Evolutionary conservation across 2,888 invertebrate genomes (phyloP).

Genomic region (Slavum lentiscoides): DNA sequence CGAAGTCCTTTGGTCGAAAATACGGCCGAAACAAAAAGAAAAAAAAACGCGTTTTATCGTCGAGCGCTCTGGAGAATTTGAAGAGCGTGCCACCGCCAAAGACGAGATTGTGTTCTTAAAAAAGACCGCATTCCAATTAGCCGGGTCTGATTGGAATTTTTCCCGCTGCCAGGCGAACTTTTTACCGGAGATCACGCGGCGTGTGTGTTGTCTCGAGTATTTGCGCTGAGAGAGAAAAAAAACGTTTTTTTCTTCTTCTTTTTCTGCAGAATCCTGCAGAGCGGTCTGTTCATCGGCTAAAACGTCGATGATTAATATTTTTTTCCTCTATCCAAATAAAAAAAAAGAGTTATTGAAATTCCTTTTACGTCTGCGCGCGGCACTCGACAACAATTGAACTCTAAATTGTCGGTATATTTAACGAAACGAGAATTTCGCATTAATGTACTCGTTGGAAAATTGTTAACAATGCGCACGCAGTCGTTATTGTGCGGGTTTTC

Average conservation of each 20-base stretch:
- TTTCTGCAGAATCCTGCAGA: too few relatives aligned
- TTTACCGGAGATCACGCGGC: not conserved
- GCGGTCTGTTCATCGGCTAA: not conserved
- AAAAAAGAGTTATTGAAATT: slow-evolving; percentile 5
- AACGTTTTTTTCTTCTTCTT: not conserved
- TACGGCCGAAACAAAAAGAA: slow-evolving; percentile 25
- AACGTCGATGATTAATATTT: not conserved
- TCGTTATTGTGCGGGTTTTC: not conserved
- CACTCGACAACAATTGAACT: not conserved
- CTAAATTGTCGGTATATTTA: not conserved
- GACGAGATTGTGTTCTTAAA: slow-evolving; percentile 16
- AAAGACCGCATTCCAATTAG: slow-evolving; percentile 48
- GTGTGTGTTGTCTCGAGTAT: not conserved
- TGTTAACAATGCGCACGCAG: not conserved
- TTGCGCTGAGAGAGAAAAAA: not conserved
- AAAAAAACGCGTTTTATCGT: not conserved
- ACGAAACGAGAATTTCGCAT: not conserved
- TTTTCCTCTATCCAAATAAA: not conserved
- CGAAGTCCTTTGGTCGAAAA: slow-evolving; percentile 37
- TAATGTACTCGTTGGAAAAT: slow-evolving; percentile 1
- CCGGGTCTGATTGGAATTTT: slow-evolving; percentile 28
- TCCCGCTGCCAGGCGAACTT: slow-evolving; percentile 3
- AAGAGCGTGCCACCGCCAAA: slow-evolving; percentile 35
- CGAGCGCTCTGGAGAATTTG: slow-evolving; percentile 39
- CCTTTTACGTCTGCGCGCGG: not conserved